phyloP scores from a whole-genome alignment of 1,140 invertebrate genomes.

The Hesperophylax magnus region DNA sequence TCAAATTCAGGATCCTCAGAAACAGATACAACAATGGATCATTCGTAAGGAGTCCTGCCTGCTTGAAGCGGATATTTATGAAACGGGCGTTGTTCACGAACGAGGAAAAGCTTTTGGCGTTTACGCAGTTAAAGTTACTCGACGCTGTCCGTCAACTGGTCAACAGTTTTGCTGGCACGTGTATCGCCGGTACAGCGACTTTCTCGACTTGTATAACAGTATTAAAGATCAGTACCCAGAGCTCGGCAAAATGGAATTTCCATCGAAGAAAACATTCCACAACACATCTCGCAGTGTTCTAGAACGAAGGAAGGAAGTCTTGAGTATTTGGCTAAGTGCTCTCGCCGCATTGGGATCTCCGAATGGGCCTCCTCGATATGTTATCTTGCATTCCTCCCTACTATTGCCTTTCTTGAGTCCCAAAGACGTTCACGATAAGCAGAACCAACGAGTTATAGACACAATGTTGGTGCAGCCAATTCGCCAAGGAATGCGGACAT shows the following conservation, averaged over 20 bases:
- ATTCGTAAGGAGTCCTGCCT: conserved; percentile 32
- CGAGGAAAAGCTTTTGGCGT: conserved; percentile 89
- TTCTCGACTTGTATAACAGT: conserved; percentile 88
- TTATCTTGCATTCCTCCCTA: conserved; percentile 44
- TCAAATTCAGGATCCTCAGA: conserved; percentile 41
- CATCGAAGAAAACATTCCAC: conserved; percentile 94
- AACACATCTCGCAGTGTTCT: conserved; percentile 91
- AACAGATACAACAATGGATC: conserved; percentile 40
- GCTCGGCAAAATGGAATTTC: conserved; percentile 85
- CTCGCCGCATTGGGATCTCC: conserved; percentile 61
- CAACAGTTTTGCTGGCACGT: conserved; percentile 78
- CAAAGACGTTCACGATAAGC: conserved; percentile 49
- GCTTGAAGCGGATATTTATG: conserved; percentile 51
- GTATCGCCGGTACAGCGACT: conserved; percentile 91
- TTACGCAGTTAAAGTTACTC: conserved; percentile 88
- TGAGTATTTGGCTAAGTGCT: conserved; percentile 87
- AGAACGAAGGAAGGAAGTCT: conserved; percentile 87
- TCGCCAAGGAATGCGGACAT: conserved; percentile 83
- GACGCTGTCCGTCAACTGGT: conserved; percentile 77
- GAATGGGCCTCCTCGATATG: conserved; percentile 47
- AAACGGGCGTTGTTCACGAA: conserved; percentile 78
- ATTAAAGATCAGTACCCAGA: conserved; percentile 87
- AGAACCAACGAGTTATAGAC: conserved; percentile 73
- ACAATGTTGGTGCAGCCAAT: conserved; percentile 84
- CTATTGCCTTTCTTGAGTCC: conserved; percentile 51